Evolutionary conservation across 2,888 invertebrate species (phyloP).

Genomic region (Hydrotaea cyrtoneurina): DNA sequence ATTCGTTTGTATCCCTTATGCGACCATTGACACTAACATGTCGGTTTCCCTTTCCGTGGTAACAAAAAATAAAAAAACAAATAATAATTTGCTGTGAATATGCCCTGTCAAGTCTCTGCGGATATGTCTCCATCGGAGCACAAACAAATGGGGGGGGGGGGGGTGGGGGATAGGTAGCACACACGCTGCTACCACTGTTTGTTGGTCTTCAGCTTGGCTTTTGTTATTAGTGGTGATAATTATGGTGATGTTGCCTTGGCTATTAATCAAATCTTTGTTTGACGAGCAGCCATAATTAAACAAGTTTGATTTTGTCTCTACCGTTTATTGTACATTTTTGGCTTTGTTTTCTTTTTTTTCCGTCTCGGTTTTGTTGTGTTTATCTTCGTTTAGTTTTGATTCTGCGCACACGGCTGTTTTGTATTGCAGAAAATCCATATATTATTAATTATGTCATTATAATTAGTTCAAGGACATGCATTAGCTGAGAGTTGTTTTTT

Average conservation of each 20-base stretch:
- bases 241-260: slow-evolving; percentile 45
- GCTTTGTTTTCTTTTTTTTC: slow-evolving; percentile 1
- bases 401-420: too few relatives aligned
- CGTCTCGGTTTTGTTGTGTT: background rate
- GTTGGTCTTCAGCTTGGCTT: too few relatives aligned
- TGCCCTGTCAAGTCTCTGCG: background rate
- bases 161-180: background rate
- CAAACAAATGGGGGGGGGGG: too few relatives aligned
- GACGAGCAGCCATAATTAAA: slow-evolving; percentile 30
- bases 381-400: background rate
- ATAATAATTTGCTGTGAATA: too few relatives aligned
- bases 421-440: background rate
- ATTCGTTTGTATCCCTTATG: background rate
- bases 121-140: too few relatives aligned
- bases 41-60: too few relatives aligned
- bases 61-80: too few relatives aligned
- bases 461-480: slow-evolving; percentile 53
- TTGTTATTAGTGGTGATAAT: slow-evolving; percentile 36
- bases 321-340: background rate
- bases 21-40: background rate
- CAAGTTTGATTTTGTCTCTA: slow-evolving; percentile 22
- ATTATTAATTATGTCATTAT: slow-evolving; percentile 44
- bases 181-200: background rate
- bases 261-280: slow-evolving; percentile 41
- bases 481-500: background rate